Percentiles rank a stretch among this genome's conserved stretches.
These are phyloP conservation scores for Sebastes nivosus DNA, from an alignment of 2,797 vertebrate species.

Conservation along the genomic window DNA sequence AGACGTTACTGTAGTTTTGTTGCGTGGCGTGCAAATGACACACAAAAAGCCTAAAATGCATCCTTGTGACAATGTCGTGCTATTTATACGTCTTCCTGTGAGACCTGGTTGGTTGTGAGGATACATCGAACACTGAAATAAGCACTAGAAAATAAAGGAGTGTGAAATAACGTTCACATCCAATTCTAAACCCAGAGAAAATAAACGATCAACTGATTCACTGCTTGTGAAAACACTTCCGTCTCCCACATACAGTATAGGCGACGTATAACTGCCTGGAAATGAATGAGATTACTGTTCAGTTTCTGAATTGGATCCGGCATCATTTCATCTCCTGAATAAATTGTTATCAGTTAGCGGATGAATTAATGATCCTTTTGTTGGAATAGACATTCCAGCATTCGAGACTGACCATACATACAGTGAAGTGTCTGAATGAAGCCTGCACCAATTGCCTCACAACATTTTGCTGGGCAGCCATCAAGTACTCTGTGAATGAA, in stretches of 20 bases:
- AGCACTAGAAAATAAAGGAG: constrained; percentile 3
- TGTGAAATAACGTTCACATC: background rate
- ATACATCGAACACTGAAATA: background rate
- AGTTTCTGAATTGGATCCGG: constrained; percentile 12
- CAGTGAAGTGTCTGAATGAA: constrained; percentile 20
- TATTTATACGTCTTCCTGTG: background rate
- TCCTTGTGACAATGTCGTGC: background rate
- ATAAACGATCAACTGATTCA: constrained; percentile 6
- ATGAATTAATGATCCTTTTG: constrained; percentile 35
- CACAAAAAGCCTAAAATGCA: background rate
- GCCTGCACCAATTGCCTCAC: constrained; percentile 2
- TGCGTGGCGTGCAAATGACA: background rate
- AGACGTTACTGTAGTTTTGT: background rate
- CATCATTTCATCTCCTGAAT: constrained; percentile 26
- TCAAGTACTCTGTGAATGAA: constrained; percentile 41
- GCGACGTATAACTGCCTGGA: background rate
- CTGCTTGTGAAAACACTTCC: background rate
- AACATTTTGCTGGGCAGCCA: constrained; percentile 22
- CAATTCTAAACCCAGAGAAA: background rate
- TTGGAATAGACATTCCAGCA: background rate
- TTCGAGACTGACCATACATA: background rate
- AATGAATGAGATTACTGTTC: constrained; percentile 6
- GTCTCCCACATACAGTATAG: background rate
- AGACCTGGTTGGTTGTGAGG: background rate
- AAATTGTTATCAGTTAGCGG: constrained; percentile 29